Evolutionary conservation across 2,888 invertebrate genomes (phyloP).

Genomic region (Gasteruption jaculator): DNA sequence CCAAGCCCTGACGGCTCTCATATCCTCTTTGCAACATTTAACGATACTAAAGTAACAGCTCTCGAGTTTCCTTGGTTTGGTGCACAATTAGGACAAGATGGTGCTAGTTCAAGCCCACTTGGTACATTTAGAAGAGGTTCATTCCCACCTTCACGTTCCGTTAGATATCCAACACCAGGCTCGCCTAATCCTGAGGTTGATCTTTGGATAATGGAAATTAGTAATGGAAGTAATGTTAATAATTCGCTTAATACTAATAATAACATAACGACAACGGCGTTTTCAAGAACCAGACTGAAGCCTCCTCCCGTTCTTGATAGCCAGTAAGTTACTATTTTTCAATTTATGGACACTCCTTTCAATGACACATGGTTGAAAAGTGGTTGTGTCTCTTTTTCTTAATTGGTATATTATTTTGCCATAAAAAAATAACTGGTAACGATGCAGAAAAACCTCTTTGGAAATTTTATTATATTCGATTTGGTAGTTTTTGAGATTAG

Average conservation of each 20-base stretch:
- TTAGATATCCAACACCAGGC: conserved; percentile 86
- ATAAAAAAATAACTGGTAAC: no score
- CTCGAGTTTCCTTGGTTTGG: conserved; percentile 74
- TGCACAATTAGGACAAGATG: conserved; percentile 50
- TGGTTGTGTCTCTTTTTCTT: no score
- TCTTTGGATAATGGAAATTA: conserved; percentile 75
- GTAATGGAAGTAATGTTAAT: conserved; percentile 57
- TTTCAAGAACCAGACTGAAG: conserved; percentile 49
- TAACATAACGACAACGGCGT: conserved; percentile 53
- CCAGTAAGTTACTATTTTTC: conserved; percentile 62
- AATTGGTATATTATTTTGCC: no score
- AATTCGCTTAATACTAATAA: conserved; percentile 44
- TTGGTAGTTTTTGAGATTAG: neutral
- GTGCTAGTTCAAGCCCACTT: conserved; percentile 54
- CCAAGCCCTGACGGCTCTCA: conserved; percentile 73
- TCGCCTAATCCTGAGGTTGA: conserved; percentile 81
- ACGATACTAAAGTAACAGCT: conserved; percentile 60
- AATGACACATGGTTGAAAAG: neutral
- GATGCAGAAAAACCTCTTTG: no score
- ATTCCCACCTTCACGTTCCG: conserved; percentile 75
- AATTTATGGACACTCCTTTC: neutral
- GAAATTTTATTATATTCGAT: no score
- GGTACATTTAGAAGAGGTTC: conserved; percentile 57
- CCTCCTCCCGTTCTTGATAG: conserved; percentile 73
- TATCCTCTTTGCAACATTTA: conserved; percentile 82